Base-by-base conservation (phyloP, 2,113 vertebrate species). In the Rynchops niger region DNA sequence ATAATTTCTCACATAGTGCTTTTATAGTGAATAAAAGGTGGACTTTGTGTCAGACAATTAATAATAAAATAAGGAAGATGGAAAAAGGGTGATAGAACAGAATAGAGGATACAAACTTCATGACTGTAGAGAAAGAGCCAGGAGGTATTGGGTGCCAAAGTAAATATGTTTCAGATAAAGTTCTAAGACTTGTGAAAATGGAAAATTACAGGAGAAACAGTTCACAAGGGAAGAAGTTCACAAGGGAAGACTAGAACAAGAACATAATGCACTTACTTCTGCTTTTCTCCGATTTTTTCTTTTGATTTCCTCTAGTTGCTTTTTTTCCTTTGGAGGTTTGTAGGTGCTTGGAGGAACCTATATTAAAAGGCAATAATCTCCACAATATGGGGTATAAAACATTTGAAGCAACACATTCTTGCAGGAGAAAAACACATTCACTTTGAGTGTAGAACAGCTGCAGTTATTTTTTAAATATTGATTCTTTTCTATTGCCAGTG, bases 311-410 rank as follows among this genome's bases (percentile, higher is more conserved):
- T 99, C 97, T 27, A 99, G 97, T n/a, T 96, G 91, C 69, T 98
- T 95, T 61, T 87, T 96, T 94, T 99, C 98, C 86, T 97, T 99
- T 62, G 99, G 99, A 71, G 94, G 62, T 94, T 73, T 98, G 92
- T 99, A 99, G 45, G 97, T 99, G 91, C 97, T 98, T 88, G 53
- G 77, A 93, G 99, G 99, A 81, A 99, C 97, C 99, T 99, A 63
- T n/a, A 92, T 88, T 78, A 94, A 52, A 95, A 95, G 63, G 63
- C 38, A 94, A 73, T 58, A 73, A 63, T 85, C 27, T 87, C 30
- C 36, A 65, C 29, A 65, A n/a, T 67, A 91, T 3, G 19, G 8
- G 34, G 25, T 69, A 85, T 82, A 85, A 93, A 94, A 80, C n/a
- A 80, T 86, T 87, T 3, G 26, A 86, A 90, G n/a, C 5, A 5